Percentiles rank a stretch among this genome's conserved stretches.
Conservation (phyloP, 2,113 vertebrate genomes). For the Neolamprologus tretocephalus region DNA sequence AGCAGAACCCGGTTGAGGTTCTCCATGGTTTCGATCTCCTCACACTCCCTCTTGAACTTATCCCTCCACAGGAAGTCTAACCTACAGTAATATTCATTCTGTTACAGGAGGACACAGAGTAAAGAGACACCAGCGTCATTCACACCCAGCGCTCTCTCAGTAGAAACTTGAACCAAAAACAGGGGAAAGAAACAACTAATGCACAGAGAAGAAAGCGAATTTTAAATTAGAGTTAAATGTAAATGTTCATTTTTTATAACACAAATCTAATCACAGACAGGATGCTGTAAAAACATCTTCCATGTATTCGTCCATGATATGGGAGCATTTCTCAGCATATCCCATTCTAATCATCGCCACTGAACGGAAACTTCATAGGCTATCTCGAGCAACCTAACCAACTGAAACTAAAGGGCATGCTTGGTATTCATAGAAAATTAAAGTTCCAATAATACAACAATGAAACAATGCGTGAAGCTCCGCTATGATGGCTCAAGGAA, state of each 20-base stretch:
- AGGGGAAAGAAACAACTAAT: not conserved
- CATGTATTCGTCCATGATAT: not conserved
- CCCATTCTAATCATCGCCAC: not conserved
- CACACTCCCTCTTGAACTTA: conserved; percentile 99
- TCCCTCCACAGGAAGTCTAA: conserved; percentile 99
- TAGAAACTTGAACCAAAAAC: not conserved
- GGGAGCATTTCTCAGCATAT: not conserved
- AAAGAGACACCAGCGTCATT: conserved; percentile 78
- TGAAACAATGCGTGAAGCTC: not conserved
- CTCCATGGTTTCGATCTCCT: conserved; percentile 99
- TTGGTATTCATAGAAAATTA: conserved; percentile 34
- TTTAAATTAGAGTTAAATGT: not conserved
- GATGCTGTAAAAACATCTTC: not conserved
- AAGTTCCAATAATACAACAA: not conserved
- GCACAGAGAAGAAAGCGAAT: not conserved
- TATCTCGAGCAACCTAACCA: not conserved
- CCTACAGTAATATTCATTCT: conserved; percentile 99
- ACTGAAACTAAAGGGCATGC: not conserved
- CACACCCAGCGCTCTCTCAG: not conserved
- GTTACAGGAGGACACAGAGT: conserved; percentile 95
- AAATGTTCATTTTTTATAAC: not conserved
- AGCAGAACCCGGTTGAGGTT: conserved; percentile 93
- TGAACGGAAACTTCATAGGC: not conserved
- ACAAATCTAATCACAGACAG: not conserved
- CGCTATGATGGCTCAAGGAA: conserved; percentile 14